A percentile compares a stretch with the other conserved stretches of the same genome.
These are phyloP conservation scores for Nebria ingens DNA, from an alignment of 1,140 invertebrate genomes.

Conservation along the genomic window DNA sequence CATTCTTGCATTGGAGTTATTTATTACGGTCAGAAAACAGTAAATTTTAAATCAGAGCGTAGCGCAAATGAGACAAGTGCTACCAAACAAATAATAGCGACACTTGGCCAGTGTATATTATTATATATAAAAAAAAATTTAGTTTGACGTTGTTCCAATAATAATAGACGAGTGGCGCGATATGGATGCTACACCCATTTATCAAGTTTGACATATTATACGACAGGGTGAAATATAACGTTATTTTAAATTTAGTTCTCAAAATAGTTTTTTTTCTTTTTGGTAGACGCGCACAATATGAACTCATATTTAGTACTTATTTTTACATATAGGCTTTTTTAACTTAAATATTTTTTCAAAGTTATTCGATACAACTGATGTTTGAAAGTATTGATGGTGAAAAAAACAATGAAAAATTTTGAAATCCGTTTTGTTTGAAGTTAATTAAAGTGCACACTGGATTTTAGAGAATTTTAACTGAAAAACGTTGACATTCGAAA, in stretches of 20 bases:
- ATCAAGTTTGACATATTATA: conserved; percentile 4
- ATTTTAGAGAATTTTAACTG: not conserved
- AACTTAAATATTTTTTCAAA: too few species aligned
- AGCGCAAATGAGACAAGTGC: not conserved
- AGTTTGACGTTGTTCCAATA: not conserved
- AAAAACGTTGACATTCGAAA: not conserved
- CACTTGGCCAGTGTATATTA: not conserved
- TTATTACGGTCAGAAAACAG: too few species aligned
- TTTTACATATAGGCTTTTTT: too few species aligned
- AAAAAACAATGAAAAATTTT: too few species aligned
- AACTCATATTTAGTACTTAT: too few species aligned
- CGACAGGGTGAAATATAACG: not conserved
- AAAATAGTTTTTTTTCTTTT: conserved; percentile 1
- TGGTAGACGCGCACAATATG: not conserved
- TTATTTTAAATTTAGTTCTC: conserved; percentile 3
- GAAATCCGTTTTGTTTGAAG: not conserved
- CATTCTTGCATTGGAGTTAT: too few species aligned
- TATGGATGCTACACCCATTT: not conserved
- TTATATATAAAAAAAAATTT: not conserved
- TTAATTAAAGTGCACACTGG: not conserved
- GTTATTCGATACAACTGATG: too few species aligned
- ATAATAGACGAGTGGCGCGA: not conserved
- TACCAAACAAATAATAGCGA: not conserved
- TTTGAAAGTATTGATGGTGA: too few species aligned
- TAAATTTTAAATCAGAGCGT: too few species aligned